Base-by-base conservation (phyloP, 2,797 vertebrate genomes). In the Carapus acus region DNA sequence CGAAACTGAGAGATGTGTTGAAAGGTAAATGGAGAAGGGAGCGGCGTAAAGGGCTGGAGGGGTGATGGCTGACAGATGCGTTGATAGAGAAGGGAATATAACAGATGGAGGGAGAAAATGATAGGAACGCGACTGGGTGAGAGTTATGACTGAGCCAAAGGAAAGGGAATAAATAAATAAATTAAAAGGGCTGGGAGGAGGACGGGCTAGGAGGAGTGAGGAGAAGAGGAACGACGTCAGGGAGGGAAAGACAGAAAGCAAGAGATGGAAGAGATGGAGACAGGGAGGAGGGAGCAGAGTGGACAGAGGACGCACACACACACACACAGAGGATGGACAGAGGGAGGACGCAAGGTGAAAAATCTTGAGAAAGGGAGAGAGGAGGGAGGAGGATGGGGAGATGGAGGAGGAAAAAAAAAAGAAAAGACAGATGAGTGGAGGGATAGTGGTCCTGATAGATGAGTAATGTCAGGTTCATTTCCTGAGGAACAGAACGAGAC, bases 401-500 rank as follows among this genome's bases (percentile, higher is more conserved):
- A 38, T 13, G 47, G 19, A 19, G 19, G 24, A 59, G 44, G 8
- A 22, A 27, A 39, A 53, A 66, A 55, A 51, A 53, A 63, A 19
- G 45, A 38, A 24, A 7, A 17, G 43, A 42, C 56, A 49, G 68
- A 74, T 76, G 62, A 66, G 44, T 20, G 44, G 58, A 62, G 44
- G 49, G 61, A 71, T 69, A 61, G 61, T 31, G 19, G 38, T 67
- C 34, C 23, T 82, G 75, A 83, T 73, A 62, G 79, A 84, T 79
- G 78, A 70, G 74, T 79, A 39, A 81, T 81, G 80, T 79, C 81
- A 80, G 78, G 65, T 78, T 80, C 49, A 84, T 82, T 83, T 84
- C 83, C 76, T 58, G 74, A 69, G 70, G 46, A 77, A 56, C 50
- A 80, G 68, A 68, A 72, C 59, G 76, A 80, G 77, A 85, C 78